These are phyloP conservation scores for Acanthacorydalis orientalis DNA, from an alignment of 2,888 invertebrate species.

Conservation along the genomic window DNA sequence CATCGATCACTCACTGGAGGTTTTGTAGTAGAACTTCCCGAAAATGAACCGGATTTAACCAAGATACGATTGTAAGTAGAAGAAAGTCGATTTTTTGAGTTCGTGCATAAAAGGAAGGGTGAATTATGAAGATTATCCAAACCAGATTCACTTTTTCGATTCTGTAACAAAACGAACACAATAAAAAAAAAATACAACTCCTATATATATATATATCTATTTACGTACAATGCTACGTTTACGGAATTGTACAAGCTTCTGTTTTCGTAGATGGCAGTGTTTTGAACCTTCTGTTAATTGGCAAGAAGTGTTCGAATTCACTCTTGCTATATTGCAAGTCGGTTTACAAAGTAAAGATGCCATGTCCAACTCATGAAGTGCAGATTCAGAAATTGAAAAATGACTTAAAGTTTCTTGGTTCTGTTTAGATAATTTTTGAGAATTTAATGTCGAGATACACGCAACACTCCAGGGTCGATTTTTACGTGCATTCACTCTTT, in stretches of 20 bases:
- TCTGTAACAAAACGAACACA: constrained; percentile 15
- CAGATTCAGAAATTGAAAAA: constrained; percentile 81
- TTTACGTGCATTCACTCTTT: constrained; percentile 34
- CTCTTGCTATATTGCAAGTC: constrained; percentile 35
- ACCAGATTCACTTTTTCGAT: constrained; percentile 37
- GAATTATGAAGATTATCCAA: constrained; percentile 23
- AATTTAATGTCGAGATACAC: constrained; percentile 54
- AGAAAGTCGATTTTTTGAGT: constrained; percentile 2
- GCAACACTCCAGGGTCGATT: constrained; percentile 77
- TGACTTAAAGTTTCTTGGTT: constrained; percentile 14
- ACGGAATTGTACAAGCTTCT: constrained; percentile 3
- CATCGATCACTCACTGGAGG: constrained; percentile 36
- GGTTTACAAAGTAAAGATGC: constrained; percentile 23
- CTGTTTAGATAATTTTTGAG: constrained; percentile 25
- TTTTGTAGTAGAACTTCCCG: constrained; percentile 40
- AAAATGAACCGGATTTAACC: constrained; percentile 60
- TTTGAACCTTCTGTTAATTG: constrained; percentile 29
- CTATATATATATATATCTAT: not conserved
- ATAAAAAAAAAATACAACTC: not conserved
- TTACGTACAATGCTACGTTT: constrained; percentile 3
- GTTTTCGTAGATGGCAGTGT: constrained; percentile 25
- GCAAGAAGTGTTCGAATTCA: constrained; percentile 30
- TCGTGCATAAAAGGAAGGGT: not conserved
- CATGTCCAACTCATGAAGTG: constrained; percentile 51
- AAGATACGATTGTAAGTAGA: constrained; percentile 25